These are phyloP conservation scores for Pocillopora meandrina DNA, from an alignment of 92 coral and sea anemone genomes.

Conservation along the genomic window DNA sequence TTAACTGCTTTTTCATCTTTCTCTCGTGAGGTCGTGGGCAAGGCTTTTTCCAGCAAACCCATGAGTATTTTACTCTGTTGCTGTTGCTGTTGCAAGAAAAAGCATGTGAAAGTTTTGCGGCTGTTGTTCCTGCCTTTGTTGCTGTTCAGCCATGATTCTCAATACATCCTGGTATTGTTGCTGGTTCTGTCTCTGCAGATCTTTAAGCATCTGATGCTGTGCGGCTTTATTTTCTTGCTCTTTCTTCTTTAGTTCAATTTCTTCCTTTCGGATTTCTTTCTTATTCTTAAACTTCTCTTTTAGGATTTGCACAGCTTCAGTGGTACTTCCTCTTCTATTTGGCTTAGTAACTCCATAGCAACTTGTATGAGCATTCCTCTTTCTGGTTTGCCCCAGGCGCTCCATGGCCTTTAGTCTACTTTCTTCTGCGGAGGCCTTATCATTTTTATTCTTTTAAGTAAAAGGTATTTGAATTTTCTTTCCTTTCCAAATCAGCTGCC, in stretches of 20 bases:
- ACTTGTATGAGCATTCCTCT: constrained; percentile 30
- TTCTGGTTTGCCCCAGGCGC: constrained; percentile 42
- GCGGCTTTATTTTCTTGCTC: constrained; percentile 38
- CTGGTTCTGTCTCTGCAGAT: constrained; percentile 32
- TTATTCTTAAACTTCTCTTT: constrained; percentile 38
- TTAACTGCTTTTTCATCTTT: too few relatives aligned
- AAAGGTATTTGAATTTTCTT: constrained; percentile 7
- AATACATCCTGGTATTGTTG: constrained; percentile 32
- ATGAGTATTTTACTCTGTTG: constrained; percentile 6
- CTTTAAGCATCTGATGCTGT: constrained; percentile 18
- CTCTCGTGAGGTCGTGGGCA: not conserved
- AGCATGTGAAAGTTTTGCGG: constrained; percentile 37
- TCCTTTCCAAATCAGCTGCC: constrained; percentile 21
- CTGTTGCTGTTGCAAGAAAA: not conserved
- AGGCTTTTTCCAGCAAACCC: not conserved
- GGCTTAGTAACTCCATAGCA: constrained; percentile 8
- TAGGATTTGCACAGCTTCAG: constrained; percentile 36
- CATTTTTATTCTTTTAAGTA: constrained; percentile 20
- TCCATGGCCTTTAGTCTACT: constrained; percentile 41
- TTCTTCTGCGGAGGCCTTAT: constrained; percentile 44
- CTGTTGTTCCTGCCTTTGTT: constrained; percentile 25
- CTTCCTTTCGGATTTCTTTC: constrained; percentile 30
- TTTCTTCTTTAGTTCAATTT: constrained; percentile 26
- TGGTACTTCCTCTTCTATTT: constrained; percentile 35
- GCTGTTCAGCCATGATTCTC: constrained; percentile 35